A percentile compares a stretch with the other conserved stretches of the same genome.
Evolutionary conservation across 2,113 vertebrate species (phyloP).

Genomic region (Origma solitaria): DNA sequence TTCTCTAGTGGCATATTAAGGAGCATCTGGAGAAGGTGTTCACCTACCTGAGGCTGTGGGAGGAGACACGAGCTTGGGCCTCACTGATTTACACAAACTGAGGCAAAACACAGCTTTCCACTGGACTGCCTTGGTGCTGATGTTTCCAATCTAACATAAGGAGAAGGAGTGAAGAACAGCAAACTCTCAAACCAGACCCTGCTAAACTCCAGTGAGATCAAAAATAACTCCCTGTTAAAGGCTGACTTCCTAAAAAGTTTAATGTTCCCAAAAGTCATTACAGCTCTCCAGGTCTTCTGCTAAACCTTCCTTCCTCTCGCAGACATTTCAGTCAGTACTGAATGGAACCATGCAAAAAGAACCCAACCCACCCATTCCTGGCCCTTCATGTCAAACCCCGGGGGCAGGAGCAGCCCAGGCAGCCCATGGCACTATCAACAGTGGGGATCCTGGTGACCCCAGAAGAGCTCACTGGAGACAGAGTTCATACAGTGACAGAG

Average conservation of each 20-base stretch:
- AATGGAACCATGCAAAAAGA: not conserved
- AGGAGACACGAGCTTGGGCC: not conserved
- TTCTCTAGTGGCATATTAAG: not conserved
- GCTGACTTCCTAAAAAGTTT: not conserved
- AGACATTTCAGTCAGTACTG: not conserved
- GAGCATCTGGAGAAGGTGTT: not conserved
- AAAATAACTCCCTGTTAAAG: not conserved
- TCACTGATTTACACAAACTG: not conserved
- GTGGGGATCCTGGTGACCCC: not conserved
- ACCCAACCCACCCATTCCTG: not conserved
- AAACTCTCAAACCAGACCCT: slow-evolving; percentile 19
- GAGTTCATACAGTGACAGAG: not conserved
- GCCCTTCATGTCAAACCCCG: not conserved
- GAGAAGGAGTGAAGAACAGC: not conserved
- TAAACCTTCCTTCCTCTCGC: not conserved
- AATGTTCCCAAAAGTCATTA: not conserved
- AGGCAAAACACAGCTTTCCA: not conserved
- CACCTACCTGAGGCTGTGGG: not conserved
- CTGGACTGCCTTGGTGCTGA: not conserved
- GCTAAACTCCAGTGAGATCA: not conserved
- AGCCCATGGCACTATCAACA: not conserved
- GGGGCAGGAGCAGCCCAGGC: not conserved
- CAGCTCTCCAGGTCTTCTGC: not conserved
- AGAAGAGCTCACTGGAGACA: not conserved
- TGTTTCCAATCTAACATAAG: not conserved